These are phyloP conservation scores for Apocrypta bakeri DNA, from an alignment of 1,140 invertebrate species.

Conservation along the genomic window DNA sequence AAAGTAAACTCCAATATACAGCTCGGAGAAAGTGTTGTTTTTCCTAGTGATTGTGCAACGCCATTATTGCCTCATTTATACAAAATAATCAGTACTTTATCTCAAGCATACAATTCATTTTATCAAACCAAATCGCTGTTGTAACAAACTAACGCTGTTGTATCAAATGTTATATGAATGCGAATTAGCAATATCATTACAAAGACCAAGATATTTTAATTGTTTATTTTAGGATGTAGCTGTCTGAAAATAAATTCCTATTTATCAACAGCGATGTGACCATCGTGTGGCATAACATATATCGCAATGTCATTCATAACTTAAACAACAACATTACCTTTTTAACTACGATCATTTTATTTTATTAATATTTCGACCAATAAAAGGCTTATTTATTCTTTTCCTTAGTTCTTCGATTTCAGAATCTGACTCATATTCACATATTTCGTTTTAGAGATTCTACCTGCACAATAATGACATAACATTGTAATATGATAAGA, in stretches of 20 bases:
- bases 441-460: too few species aligned
- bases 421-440: too few species aligned
- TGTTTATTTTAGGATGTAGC: neutral
- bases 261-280: constrained; percentile 14
- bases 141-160: neutral
- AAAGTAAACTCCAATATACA: neutral
- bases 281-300: neutral
- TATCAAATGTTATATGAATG: too few species aligned
- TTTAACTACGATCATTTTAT: too few species aligned
- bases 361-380: too few species aligned
- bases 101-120: constrained; percentile 4
- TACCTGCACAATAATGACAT: too few species aligned
- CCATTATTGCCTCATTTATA: constrained; percentile 22
- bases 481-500: too few species aligned
- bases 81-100: constrained; percentile 15
- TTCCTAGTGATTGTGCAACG: constrained; percentile 15
- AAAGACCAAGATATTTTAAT: neutral
- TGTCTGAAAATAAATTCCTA: constrained; percentile 21
- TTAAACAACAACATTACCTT: neutral
- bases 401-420: too few species aligned
- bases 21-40: neutral
- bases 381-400: too few species aligned
- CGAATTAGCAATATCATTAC: too few species aligned
- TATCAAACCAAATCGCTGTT: constrained; percentile 10
- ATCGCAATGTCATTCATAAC: constrained; percentile 4